Evolutionary conservation across 2,797 vertebrate species (phyloP), one percentile per base, ranked within the genome.

Genomic region (Muraenolepis orangiensis): DNA sequence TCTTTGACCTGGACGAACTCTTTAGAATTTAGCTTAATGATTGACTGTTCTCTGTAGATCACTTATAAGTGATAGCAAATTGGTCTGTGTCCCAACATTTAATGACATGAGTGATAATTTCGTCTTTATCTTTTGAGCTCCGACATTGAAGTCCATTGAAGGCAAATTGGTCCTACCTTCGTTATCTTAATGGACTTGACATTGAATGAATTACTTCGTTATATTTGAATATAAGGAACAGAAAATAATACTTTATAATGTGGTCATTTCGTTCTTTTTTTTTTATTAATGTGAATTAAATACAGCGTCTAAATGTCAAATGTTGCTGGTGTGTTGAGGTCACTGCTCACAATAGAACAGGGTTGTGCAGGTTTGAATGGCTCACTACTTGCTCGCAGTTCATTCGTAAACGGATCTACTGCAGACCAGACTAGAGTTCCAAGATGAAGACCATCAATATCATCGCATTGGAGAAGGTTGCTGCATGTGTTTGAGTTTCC

Each of bases 1-100:
- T 91, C 88, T 91, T 89, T 93, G 90, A 91, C 85, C 87, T 86
- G 92, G 88, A 88, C 76, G 71, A 74, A 80, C 83, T 90, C 91
- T 93, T 93, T 92, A 91, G 90, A 94, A 93, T 89, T 87, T 78
- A 84, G 74, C 57, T 84, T 91, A 93, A 92, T 93, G 87, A 89
- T 89, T 84, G 90, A 88, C 90, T 89, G 89, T 90, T 83, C 87
- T 88, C 83, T 82, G 81, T 87, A 85, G 90, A 93, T 92, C 87
- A 88, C 83, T 90, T 90, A 77, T 87, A 84, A 89, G 89, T 89
- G 89, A 92, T 92, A 91, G 88, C 78, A 87, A 87, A 90, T 85
- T 77, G 82, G 79, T 88, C 80, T 80, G 46, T 80, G 88, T 88
- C 85, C 83, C 86, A 91, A 86, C 79, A 75, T 91, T 88, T 88